Percentiles rank a stretch among this genome's conserved stretches.
Conservation (phyloP, 2,797 vertebrate species). For the Staurois parvus region DNA sequence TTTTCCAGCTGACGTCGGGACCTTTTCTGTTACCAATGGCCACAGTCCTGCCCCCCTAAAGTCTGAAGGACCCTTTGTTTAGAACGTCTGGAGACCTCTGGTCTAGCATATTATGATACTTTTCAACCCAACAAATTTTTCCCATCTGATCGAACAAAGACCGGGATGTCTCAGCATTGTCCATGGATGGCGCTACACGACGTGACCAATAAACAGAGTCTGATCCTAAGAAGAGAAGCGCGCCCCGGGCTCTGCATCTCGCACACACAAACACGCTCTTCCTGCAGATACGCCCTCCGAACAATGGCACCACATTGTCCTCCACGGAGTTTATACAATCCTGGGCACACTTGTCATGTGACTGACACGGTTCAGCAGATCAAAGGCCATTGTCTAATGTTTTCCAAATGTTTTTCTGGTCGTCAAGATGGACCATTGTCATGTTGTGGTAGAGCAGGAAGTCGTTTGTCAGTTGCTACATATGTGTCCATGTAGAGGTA, state of each 20-base stretch:
- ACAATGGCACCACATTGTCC: slow-evolving; percentile 14
- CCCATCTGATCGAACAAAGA: neutral
- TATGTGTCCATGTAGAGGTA: neutral
- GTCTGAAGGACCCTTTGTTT: too few species aligned
- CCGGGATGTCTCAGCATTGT: neutral
- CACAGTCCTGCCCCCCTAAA: too few species aligned
- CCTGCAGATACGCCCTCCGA: slow-evolving; percentile 20
- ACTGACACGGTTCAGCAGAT: slow-evolving; percentile 35
- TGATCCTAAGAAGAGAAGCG: neutral
- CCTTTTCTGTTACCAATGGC: too few species aligned
- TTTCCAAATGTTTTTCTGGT: neutral
- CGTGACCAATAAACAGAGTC: neutral
- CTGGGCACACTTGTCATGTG: slow-evolving; percentile 17
- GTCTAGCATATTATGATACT: too few species aligned
- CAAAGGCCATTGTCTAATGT: slow-evolving; percentile 25
- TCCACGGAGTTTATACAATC: neutral
- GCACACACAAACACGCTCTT: slow-evolving; percentile 26
- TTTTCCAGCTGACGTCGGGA: too few species aligned
- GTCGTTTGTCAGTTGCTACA: neutral
- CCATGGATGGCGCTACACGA: neutral
- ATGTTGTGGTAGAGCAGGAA: slow-evolving; percentile 1
- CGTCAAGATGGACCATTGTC: slow-evolving; percentile 2
- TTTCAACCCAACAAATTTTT: neutral
- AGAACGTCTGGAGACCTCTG: too few species aligned
- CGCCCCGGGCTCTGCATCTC: neutral